A percentile compares a stretch with the other conserved stretches of the same genome.
phyloP scores from a whole-genome alignment of 2,113 vertebrate genomes.

The Psilopsiagon aurifrons region DNA sequence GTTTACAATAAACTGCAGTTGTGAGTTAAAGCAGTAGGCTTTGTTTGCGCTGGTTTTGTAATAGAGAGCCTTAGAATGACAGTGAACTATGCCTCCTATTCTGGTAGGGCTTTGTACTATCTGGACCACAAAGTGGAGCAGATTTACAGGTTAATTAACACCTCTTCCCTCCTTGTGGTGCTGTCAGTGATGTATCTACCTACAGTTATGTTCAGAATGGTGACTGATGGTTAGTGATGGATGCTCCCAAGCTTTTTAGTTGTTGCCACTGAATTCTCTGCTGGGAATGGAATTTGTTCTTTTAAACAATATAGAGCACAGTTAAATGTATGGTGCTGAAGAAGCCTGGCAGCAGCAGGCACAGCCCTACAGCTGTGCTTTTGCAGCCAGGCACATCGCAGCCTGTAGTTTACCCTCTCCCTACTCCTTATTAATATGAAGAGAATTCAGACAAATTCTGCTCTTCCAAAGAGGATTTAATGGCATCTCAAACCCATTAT shows the following conservation, averaged over 20 bases:
- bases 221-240: not conserved
- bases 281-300: not conserved
- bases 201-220: not conserved
- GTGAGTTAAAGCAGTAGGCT: constrained; percentile 3
- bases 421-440: not conserved
- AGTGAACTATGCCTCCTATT: not conserved
- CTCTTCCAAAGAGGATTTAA: constrained; percentile 30
- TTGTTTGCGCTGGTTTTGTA: constrained; percentile 31
- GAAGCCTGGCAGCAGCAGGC: not conserved
- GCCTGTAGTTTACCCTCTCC: not conserved
- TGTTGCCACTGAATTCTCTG: not conserved
- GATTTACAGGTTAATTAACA: constrained; percentile 57
- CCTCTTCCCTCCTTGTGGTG: not conserved
- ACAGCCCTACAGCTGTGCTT: not conserved
- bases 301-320: not conserved
- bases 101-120: not conserved
- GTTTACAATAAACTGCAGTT: constrained; percentile 51
- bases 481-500: not conserved
- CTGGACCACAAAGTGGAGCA: constrained; percentile 10
- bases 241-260: not conserved
- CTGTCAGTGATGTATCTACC: not conserved
- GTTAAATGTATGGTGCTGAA: not conserved
- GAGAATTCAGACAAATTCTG: constrained; percentile 17
- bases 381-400: not conserved
- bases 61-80: constrained; percentile 45